Evolutionary conservation across 2,113 vertebrate species (phyloP).

Genomic region (Oreochromis niloticus): DNA sequence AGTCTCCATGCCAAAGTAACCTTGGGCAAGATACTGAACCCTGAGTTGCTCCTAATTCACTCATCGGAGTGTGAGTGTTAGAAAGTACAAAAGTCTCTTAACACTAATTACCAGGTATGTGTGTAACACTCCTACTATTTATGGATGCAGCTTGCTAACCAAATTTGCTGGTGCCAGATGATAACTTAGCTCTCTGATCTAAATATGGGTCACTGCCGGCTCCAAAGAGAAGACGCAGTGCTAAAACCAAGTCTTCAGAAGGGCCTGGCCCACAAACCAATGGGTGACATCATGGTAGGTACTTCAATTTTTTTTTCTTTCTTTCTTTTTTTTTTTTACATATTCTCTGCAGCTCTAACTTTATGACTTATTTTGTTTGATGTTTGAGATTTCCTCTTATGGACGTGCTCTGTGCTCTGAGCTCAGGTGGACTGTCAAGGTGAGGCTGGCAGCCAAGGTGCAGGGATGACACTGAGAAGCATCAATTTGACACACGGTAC

Average conservation of each 20-base stretch:
- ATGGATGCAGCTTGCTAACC: not conserved
- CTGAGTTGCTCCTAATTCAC: not conserved
- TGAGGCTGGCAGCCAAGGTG: not conserved
- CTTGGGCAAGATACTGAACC: not conserved
- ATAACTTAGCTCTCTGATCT: not conserved
- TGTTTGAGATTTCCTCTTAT: not conserved
- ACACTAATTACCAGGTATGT: not conserved
- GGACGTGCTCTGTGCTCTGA: not conserved
- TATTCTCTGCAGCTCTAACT: not conserved
- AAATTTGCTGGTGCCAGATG: not conserved
- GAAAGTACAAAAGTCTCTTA: not conserved
- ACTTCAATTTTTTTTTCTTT: not conserved
- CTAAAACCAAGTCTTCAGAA: not conserved
- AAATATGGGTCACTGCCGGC: not conserved
- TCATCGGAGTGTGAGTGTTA: not conserved
- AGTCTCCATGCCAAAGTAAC: not conserved
- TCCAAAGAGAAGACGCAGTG: not conserved
- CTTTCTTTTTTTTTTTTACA: not conserved
- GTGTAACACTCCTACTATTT: not conserved
- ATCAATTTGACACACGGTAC: not conserved
- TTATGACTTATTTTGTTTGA: not conserved
- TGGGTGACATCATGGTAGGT: not conserved
- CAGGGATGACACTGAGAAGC: not conserved
- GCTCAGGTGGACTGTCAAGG: not conserved
- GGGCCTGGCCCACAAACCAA: not conserved